Evolutionary conservation across 2,113 vertebrate genomes (phyloP), one percentile per base, ranked within the genome.

Genomic region (Monarcha castaneiventris): DNA sequence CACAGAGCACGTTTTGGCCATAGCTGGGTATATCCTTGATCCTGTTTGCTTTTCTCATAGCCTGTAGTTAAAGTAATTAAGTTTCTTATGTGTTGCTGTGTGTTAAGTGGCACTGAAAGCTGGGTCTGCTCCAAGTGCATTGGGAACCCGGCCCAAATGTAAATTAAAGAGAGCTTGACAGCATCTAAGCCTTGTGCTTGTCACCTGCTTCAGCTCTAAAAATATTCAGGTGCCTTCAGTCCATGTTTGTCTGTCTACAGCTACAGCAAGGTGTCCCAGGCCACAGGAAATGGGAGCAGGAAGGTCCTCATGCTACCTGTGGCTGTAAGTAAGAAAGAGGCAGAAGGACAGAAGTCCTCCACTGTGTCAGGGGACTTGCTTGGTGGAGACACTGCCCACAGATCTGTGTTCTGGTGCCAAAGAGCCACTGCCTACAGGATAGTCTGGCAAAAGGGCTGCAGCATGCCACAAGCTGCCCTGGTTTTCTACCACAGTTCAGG

Each of bases 11-110:
- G 0, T 76, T 91, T 95, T 89, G 72, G 46, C 67, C 49, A 12
- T 51, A 13, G 5, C 2, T 43, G 11, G 17, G 15, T 39, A 58
- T 79, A 76, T 69, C 54, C 41, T 87, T 92, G 89, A 79, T 94
- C 69, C 73, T 91, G 64, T 91, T 92, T 94, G 44, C 32, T 91
- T 92, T 91, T 89, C 81, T 89, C 81, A 82, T 82, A 81, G 61
- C 32, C 37, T 76, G 81, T n/a, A 79, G 89, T 64, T 92, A 54
- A 84, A 82, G 54, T 79, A 75, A 74, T 87, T 75, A 33, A 49
- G 19, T 62, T 91, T 73, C 52, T 49, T 61, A 61, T 37, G 41
- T 51, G 77, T 49, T 82, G 23, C 29, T 80, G 4, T 67, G 25
- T 46, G 33, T 86, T 77, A 84, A 71, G 51, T 49, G 32, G 49